phyloP scores from a whole-genome alignment of 2,797 vertebrate genomes.

The Tarsius wallacei region DNA sequence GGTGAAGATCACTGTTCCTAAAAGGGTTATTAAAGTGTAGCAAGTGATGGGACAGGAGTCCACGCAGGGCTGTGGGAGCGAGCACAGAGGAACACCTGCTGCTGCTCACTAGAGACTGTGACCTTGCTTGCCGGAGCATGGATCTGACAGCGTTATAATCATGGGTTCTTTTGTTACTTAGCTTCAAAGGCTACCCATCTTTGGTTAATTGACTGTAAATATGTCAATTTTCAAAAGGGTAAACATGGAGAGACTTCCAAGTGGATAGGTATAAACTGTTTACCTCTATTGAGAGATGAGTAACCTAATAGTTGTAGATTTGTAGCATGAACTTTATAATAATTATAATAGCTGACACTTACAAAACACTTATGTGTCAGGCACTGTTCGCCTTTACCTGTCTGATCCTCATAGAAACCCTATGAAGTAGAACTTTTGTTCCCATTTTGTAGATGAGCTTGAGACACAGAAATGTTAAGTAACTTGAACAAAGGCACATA shows the following conservation, averaged over 20 bases:
- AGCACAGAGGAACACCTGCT: background rate
- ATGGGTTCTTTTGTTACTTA: background rate
- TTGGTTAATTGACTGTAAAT: conserved; percentile 4
- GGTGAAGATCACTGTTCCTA: background rate
- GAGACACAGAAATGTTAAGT: conserved; percentile 32
- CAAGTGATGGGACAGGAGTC: background rate
- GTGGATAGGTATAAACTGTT: background rate
- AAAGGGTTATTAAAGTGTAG: background rate
- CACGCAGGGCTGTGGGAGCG: background rate
- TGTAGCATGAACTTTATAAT: background rate
- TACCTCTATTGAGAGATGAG: background rate
- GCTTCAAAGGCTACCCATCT: background rate
- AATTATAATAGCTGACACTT: background rate
- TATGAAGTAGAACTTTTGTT: background rate
- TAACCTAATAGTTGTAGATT: background rate
- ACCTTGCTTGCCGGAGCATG: background rate
- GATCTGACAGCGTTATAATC: background rate
- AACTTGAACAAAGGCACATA: background rate
- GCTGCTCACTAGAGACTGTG: background rate
- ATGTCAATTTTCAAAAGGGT: background rate
- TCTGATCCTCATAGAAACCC: background rate
- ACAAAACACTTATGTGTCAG: background rate
- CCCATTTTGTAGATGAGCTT: conserved; percentile 11
- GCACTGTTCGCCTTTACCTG: background rate
- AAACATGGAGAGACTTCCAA: background rate